Percentiles rank a stretch among this genome's conserved stretches.
Conservation (phyloP, 2,113 vertebrate genomes). For the Gymnarchus niloticus region DNA sequence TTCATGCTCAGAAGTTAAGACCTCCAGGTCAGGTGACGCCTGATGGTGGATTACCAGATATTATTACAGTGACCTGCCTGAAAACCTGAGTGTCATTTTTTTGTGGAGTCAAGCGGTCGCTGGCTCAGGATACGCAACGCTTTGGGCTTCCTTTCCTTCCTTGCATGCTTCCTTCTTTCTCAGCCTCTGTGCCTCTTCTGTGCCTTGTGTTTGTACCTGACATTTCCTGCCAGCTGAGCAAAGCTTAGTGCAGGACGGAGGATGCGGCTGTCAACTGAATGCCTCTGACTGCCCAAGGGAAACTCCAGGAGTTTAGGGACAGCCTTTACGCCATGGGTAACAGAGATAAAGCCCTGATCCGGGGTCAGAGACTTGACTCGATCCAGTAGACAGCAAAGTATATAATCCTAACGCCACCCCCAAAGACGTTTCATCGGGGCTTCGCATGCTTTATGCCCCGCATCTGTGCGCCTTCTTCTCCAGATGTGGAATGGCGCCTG, state of each 20-base stretch:
- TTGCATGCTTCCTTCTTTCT: constrained; percentile 44
- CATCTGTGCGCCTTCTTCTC: not conserved
- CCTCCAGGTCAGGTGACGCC: not conserved
- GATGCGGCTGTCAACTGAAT: not conserved
- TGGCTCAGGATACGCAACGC: constrained; percentile 48
- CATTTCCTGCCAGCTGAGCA: constrained; percentile 23
- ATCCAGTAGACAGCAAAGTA: not conserved
- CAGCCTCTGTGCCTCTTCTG: constrained; percentile 20
- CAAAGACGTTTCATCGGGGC: too few species aligned
- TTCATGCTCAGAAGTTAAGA: too few species aligned
- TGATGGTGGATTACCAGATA: not conserved
- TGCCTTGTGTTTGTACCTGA: constrained; percentile 33
- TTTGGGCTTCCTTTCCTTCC: constrained; percentile 46
- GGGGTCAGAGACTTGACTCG: too few species aligned
- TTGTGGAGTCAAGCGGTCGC: not conserved
- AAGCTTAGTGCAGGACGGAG: not conserved
- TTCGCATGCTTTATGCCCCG: not conserved
- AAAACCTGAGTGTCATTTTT: not conserved
- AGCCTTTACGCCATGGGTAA: too few species aligned
- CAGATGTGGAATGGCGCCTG: not conserved
- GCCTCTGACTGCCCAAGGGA: not conserved
- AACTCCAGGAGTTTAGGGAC: not conserved
- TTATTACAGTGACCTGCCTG: not conserved
- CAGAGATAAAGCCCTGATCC: too few species aligned
- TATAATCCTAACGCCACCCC: not conserved